phyloP scores from a whole-genome alignment of 2,113 vertebrate species.

The Rhipidura dahli region DNA sequence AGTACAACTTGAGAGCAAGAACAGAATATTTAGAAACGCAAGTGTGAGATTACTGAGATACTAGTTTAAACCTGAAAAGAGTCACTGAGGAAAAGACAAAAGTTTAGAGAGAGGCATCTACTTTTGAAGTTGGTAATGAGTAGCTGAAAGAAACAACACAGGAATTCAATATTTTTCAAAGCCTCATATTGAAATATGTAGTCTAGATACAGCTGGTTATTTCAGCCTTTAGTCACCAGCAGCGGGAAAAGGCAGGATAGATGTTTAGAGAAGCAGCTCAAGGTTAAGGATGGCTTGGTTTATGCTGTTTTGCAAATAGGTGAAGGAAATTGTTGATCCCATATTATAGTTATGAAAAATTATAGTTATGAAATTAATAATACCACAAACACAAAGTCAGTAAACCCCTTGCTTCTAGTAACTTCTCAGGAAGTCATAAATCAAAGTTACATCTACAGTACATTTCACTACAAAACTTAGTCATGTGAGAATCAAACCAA shows the following conservation, averaged over 20 bases:
- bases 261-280: not conserved
- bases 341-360: not conserved
- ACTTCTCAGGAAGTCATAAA: not conserved
- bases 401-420: not conserved
- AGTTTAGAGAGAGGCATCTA: not conserved
- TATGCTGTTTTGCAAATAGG: not conserved
- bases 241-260: not conserved
- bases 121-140: not conserved
- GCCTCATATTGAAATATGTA: not conserved
- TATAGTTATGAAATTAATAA: not conserved
- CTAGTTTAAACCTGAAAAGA: not conserved
- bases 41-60: not conserved
- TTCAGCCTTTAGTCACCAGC: not conserved
- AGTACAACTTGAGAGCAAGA: not conserved
- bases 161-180: not conserved
- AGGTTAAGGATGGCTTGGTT: not conserved
- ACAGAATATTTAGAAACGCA: not conserved
- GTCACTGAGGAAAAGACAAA: not conserved
- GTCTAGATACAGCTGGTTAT: not conserved
- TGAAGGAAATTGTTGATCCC: not conserved
- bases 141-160: not conserved
- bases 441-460: not conserved
- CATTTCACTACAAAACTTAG: not conserved
- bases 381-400: not conserved
- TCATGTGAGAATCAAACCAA: not conserved